Conservation (phyloP, 2,888 invertebrate genomes). For the Mythimna impura region DNA sequence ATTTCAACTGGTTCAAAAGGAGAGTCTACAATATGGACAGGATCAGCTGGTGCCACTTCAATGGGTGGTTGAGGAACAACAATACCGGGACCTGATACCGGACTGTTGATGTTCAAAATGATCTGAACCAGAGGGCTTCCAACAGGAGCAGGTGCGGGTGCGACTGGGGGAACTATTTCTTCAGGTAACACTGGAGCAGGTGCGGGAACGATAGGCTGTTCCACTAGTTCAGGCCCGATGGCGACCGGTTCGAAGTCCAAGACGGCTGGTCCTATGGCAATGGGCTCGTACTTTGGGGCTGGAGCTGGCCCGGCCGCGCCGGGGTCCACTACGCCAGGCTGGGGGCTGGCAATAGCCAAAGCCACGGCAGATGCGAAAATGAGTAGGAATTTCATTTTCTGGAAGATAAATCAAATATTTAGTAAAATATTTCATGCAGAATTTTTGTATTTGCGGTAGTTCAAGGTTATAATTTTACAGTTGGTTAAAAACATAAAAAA, state of each 20-base stretch:
- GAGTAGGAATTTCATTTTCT: constrained; percentile 72
- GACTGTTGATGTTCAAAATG: constrained; percentile 70
- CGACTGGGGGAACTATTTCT: constrained; percentile 20
- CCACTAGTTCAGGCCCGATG: constrained; percentile 20
- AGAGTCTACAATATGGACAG: constrained; percentile 41
- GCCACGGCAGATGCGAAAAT: constrained; percentile 70
- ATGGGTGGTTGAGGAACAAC: constrained; percentile 40
- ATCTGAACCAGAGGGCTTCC: constrained; percentile 67
- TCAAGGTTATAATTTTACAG: too few species aligned
- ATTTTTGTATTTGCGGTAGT: too few species aligned
- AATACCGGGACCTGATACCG: constrained; percentile 44
- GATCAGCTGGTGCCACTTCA: constrained; percentile 31
- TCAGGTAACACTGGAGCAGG: constrained; percentile 32
- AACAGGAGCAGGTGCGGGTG: constrained; percentile 10
- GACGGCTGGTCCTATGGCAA: constrained; percentile 20
- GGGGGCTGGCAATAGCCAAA: constrained; percentile 70
- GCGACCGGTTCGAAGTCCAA: constrained; percentile 27
- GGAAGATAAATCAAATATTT: constrained; percentile 1
- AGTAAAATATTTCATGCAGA: too few species aligned
- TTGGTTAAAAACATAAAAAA: too few species aligned
- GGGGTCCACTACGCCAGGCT: constrained; percentile 57
- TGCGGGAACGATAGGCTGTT: constrained; percentile 6
- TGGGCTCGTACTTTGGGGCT: constrained; percentile 4
- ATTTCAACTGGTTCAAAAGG: constrained; percentile 54
- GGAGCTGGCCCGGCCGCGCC: constrained; percentile 54